Conservation (phyloP, 2,888 invertebrate genomes). For the Blera fallax region DNA sequence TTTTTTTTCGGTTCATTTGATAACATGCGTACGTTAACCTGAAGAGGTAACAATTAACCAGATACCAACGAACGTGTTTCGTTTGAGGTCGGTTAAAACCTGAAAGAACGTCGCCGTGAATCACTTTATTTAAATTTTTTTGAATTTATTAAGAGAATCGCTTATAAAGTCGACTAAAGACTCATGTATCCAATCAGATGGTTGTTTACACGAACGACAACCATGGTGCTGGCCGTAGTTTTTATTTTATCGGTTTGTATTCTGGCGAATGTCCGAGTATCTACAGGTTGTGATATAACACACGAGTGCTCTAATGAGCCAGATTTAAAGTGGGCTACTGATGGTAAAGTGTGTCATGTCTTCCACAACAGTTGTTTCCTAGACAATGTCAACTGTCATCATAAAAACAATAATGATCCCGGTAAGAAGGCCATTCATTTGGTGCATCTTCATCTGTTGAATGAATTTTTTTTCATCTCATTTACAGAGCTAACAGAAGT, state of each 20-base stretch:
- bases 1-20: background rate
- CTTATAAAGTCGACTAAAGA: constrained; percentile 27
- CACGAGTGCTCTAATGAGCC: constrained; percentile 31
- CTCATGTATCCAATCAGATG: background rate
- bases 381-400: constrained; percentile 50
- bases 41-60: background rate
- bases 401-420: background rate
- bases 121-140: background rate
- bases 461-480: background rate
- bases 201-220: constrained; percentile 10
- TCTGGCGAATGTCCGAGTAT: background rate
- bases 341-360: constrained; percentile 36
- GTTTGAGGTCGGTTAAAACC: background rate
- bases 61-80: background rate
- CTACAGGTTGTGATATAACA: constrained; percentile 26
- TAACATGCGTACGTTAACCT: background rate
- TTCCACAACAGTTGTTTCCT: constrained; percentile 45
- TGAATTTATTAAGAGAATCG: background rate
- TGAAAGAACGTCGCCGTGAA: background rate
- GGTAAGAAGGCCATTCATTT: constrained; percentile 16
- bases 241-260: background rate
- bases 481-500: constrained; percentile 16
- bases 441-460: background rate
- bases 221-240: constrained; percentile 17
- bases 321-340: constrained; percentile 37